Conservation (phyloP, 1,140 invertebrate species). For the Babylonia areolata region DNA sequence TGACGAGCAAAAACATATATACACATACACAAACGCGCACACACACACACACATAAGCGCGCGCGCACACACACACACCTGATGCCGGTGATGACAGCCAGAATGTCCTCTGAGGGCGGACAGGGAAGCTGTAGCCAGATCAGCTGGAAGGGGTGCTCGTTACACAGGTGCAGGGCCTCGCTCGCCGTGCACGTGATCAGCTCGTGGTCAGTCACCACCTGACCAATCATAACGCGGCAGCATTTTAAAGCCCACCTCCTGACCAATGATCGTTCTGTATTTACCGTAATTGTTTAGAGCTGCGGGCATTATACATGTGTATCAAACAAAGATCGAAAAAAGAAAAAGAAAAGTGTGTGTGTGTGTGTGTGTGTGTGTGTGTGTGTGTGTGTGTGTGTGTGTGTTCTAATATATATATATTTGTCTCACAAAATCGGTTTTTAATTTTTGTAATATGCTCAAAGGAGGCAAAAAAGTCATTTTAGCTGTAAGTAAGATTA, state of each 20-base stretch:
- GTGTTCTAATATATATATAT: neutral
- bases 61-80: constrained; percentile 35
- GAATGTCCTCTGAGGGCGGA: constrained; percentile 47
- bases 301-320: no score
- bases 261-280: no score
- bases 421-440: neutral
- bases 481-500: no score
- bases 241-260: no score
- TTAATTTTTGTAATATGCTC: no score
- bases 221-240: no score
- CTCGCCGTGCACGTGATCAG: constrained; percentile 42
- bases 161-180: constrained; percentile 50
- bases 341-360: neutral
- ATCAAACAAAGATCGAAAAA: neutral
- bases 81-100: constrained; percentile 56
- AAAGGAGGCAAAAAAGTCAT: no score
- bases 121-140: constrained; percentile 54
- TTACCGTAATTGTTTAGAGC: no score
- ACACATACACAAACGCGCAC: neutral
- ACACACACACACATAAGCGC: neutral
- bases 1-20: no score
- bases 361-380: neutral
- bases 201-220: constrained; percentile 47
- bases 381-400: no score
- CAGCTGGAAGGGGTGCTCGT: constrained; percentile 43